Percentiles rank a stretch among this genome's conserved stretches.
These are phyloP conservation scores for Escarpia spicata DNA, from an alignment of 2,888 invertebrate species.

Conservation along the genomic window DNA sequence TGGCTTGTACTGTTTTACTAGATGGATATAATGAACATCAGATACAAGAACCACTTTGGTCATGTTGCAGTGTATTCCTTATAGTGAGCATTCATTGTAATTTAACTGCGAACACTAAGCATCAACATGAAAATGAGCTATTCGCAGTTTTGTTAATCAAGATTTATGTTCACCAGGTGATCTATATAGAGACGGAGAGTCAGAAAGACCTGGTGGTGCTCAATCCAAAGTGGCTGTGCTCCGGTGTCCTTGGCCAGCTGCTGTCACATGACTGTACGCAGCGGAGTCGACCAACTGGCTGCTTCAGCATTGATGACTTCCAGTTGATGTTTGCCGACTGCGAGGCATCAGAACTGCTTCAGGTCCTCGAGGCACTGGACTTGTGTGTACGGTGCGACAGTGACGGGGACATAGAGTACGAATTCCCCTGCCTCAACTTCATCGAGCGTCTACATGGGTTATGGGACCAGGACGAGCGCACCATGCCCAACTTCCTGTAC, in stretches of 20 bases:
- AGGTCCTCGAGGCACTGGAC: constrained; percentile 76
- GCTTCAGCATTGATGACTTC: constrained; percentile 79
- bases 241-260: constrained; percentile 75
- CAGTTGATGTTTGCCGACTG: constrained; percentile 78
- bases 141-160: not conserved
- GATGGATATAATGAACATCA: no score
- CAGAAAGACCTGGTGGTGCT: constrained; percentile 74
- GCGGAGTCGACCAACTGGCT: constrained; percentile 69
- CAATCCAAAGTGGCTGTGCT: constrained; percentile 76
- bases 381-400: constrained; percentile 78
- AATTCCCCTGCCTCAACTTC: constrained; percentile 77
- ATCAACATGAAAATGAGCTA: not conserved
- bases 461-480: constrained; percentile 70
- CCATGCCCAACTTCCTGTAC: constrained; percentile 68
- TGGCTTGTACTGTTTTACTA: no score
- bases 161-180: constrained; percentile 65
- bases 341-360: constrained; percentile 76
- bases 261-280: constrained; percentile 67
- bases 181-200: constrained; percentile 71
- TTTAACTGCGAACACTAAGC: not conserved
- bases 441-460: constrained; percentile 75
- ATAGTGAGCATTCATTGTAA: no score
- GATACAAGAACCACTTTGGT: no score
- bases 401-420: constrained; percentile 78
- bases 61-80: no score